Evolutionary conservation across 1,140 invertebrate genomes (phyloP), one percentile per base, ranked within the genome.

Genomic region (Philaenus spumarius): DNA sequence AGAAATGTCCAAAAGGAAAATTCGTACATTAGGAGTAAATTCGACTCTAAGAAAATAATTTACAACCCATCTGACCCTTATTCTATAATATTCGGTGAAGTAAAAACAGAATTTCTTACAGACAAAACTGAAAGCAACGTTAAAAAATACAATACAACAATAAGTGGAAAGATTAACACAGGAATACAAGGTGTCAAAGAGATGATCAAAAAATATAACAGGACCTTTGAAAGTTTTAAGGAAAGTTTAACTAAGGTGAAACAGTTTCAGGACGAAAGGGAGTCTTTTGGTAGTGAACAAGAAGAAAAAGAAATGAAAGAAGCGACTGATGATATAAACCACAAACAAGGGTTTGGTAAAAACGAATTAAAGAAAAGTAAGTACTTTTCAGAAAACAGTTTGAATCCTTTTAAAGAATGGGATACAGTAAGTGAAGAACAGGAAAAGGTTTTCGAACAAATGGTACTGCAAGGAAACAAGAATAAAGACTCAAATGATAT

Each of bases 361-460:
- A 30, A 30, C 26, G 26, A 30, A 30, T n/a, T n/a, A n/a, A n/a
- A n/a, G n/a, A n/a, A n/a, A n/a, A 30, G 9, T 3, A 30, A 30
- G 9, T 9, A 30, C 9, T 30, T 9, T 4, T 9, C 26, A 30
- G 37, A 52, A 20, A 59, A 58, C 20, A 61, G 60, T n/a, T 48
- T 62, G 14, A 67, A 63, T 37, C 58, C 62, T 14, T 67, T 67
- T 50, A 63, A 62, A 19, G 59, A 60, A 50, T 67, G 66, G 66
- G 66, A 67, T 47, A 55, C 62, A 19, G 64, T 59, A 1, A 67
- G 66, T 26, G 66, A 66, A 26, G 66, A 67, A 46, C 64, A 67
- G 42, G 66, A 67, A 51, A 62, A 63, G 30, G 20, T 61, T 17
- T 39, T 66, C 14, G 66, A 67, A 37, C 63, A 67, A 19, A 64